Percentiles rank a stretch among this genome's conserved stretches.
Evolutionary conservation across 2,113 vertebrate genomes (phyloP).

Genomic region (Hippocampus zosterae): DNA sequence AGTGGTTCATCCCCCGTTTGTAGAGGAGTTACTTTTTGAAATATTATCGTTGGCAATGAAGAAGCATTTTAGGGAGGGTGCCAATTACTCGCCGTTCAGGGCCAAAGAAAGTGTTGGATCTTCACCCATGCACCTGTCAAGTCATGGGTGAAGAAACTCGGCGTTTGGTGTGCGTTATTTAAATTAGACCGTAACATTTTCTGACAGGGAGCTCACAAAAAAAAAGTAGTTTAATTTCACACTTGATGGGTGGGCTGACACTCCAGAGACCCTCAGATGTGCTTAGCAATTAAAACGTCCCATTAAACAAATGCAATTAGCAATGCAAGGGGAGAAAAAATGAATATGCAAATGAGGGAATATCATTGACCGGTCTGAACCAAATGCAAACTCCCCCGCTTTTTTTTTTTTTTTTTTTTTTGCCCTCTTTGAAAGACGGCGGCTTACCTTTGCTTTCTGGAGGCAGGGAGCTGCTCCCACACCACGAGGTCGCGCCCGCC

Average conservation of each 20-base stretch:
- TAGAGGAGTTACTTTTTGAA: no score
- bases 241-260: neutral
- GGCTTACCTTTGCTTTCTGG: slow-evolving; percentile 67
- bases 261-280: neutral
- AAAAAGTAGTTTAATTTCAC: neutral
- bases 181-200: neutral
- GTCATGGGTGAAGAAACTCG: no score
- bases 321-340: slow-evolving; percentile 10
- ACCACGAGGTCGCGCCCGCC: slow-evolving; percentile 70
- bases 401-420: neutral
- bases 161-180: neutral
- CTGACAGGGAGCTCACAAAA: neutral
- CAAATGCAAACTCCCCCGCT: neutral
- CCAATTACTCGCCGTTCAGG: no score
- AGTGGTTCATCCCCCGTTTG: no score
- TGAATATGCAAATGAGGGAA: slow-evolving; percentile 39
- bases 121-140: no score
- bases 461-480: slow-evolving; percentile 74
- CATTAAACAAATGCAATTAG: slow-evolving; percentile 10
- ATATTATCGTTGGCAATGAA: no score
- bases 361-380: slow-evolving; percentile 6
- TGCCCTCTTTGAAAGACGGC: neutral
- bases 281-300: neutral
- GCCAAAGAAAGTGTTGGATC: no score
- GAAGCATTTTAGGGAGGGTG: no score